A percentile compares a stretch with the other conserved stretches of the same genome.
Evolutionary conservation across 2,888 invertebrate species (phyloP).

Genomic region (Deroplatys truncata): DNA sequence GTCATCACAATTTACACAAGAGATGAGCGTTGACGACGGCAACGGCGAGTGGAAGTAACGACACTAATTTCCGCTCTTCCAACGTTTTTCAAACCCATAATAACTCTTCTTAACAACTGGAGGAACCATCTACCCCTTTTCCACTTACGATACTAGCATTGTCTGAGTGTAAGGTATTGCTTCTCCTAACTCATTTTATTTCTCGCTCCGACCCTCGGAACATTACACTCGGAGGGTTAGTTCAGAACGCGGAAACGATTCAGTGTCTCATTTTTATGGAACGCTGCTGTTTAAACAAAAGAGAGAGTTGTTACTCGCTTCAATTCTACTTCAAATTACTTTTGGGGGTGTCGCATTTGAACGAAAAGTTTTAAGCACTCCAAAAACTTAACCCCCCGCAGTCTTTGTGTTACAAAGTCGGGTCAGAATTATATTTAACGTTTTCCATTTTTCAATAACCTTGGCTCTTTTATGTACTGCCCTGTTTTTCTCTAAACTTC

Average conservation of each 20-base stretch:
- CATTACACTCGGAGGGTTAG: not conserved
- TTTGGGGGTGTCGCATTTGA: too few species aligned
- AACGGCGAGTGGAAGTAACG: not conserved
- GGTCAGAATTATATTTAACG: not conserved
- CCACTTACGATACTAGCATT: not conserved
- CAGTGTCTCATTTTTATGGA: not conserved
- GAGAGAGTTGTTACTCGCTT: not conserved
- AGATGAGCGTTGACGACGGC: not conserved
- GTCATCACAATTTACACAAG: conserved; percentile 16
- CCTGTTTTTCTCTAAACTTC: not conserved
- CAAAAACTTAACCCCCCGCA: not conserved
- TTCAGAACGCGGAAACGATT: not conserved
- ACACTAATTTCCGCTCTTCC: conserved; percentile 22
- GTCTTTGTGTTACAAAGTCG: not conserved
- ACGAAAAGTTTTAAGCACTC: not conserved
- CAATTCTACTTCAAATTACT: not conserved
- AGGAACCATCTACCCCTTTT: not conserved
- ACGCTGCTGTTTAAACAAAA: not conserved
- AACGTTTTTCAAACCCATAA: conserved; percentile 22
- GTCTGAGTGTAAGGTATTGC: not conserved
- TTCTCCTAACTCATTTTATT: not conserved
- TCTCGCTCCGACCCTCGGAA: not conserved
- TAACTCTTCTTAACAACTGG: conserved; percentile 10
- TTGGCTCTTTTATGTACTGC: not conserved
- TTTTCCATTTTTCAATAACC: not conserved